phyloP scores from a whole-genome alignment of 2,113 vertebrate species.

The Anseranas semipalmata region DNA sequence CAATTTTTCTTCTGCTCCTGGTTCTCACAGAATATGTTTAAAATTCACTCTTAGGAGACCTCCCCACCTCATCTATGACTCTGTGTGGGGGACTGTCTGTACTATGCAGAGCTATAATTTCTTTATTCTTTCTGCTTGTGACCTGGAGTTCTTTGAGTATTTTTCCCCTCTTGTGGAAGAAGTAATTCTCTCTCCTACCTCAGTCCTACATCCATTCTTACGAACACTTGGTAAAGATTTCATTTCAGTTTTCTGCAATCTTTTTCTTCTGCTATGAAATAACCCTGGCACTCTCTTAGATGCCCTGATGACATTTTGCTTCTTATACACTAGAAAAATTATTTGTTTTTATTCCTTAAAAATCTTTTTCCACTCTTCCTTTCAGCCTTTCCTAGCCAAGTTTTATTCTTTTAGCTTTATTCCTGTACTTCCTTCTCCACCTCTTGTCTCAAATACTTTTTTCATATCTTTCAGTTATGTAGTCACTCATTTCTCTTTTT shows the following conservation, averaged over 20 bases:
- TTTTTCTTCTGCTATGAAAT: constrained; percentile 40
- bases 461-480: not conserved
- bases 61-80: not conserved
- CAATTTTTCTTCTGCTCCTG: constrained; percentile 5
- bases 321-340: constrained; percentile 5
- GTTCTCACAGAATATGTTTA: not conserved
- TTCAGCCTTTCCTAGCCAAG: not conserved
- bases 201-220: constrained; percentile 18
- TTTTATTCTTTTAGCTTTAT: not conserved
- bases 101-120: constrained; percentile 30
- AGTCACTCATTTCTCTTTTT: not conserved
- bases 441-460: not conserved
- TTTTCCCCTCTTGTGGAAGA: not conserved
- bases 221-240: constrained; percentile 49
- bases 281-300: constrained; percentile 7
- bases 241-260: constrained; percentile 49
- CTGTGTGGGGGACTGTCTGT: not conserved
- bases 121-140: constrained; percentile 20
- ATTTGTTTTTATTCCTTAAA: constrained; percentile 38
- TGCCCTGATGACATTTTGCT: constrained; percentile 36
- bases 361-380: not conserved
- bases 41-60: constrained; percentile 20
- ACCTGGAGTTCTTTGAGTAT: not conserved
- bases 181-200: constrained; percentile 45
- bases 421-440: not conserved